Evolutionary conservation across 1,140 invertebrate species (phyloP), one percentile per base, ranked within the genome.

Genomic region (Globodera ellingtonae): DNA sequence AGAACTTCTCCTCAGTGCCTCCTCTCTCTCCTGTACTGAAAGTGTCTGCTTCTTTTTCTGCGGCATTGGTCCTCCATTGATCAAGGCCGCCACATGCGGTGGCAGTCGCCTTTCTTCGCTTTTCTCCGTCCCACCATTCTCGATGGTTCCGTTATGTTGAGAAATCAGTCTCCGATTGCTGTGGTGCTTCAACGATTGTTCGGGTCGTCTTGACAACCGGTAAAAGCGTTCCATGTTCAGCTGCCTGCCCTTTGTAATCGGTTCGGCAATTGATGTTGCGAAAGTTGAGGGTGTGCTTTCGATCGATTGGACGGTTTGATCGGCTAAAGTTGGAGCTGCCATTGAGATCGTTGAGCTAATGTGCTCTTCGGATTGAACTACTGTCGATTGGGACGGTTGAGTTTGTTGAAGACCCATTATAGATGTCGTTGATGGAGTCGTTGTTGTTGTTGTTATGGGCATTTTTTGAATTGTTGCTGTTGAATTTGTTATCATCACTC

Each of bases 151-250:
- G 18, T 47, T 77, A 8, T 48, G 48, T 77, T 24, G 69, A 44
- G 46, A 24, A 67, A 47, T n/a, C 48, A 21, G 21, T 66, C 10
- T 8, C 48, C n/a, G 24, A 24, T 69, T 77, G 21, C 18, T 24
- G 21, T 77, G 48, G 44, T 44, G 47, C 35, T 46, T 48, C 24
- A 69, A 1, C 8, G 21, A 21, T 46, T 24, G 65, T 24, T 75
- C 73, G 46, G 79, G 79, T 18, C 77, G 78, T 69, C 52, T 50
- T n/a, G 69, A 59, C n/a, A 81, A n/a, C 15, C 80, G 80, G 13
- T 72, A 80, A 79, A 88, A 88, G 21, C 87, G 71, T 47, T 88
- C 85, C 87, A 88, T 88, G 79, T 88, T 88, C 44, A 88, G 78
- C 76, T 85, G 74, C 44, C 75, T 72, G 10, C 15, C 52, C 59